A percentile compares a stretch with the other conserved stretches of the same genome.
These are phyloP conservation scores for Chlorodrepanis virens DNA, from an alignment of 2,113 vertebrate species.

Conservation along the genomic window DNA sequence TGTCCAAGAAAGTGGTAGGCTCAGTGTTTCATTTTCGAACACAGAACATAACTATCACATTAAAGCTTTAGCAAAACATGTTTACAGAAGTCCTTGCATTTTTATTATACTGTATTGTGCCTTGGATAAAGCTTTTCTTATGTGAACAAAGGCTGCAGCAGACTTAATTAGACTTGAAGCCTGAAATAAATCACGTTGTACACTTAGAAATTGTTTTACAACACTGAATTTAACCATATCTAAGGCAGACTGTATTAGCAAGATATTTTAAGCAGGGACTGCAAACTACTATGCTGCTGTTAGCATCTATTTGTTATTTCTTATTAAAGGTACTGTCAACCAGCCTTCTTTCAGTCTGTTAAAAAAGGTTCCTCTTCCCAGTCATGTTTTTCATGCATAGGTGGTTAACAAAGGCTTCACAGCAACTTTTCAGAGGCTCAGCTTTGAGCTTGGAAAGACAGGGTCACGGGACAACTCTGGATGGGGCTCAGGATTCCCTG, in stretches of 20 bases:
- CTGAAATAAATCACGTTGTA: neutral
- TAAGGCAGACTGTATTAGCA: neutral
- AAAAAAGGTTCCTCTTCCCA: neutral
- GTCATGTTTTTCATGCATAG: neutral
- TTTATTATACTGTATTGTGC: neutral
- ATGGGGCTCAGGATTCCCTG: rapidly evolving
- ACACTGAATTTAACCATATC: neutral
- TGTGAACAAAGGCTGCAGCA: neutral
- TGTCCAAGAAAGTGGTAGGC: neutral
- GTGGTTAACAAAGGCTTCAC: neutral
- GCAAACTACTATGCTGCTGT: neutral
- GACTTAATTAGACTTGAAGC: neutral
- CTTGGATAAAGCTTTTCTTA: neutral
- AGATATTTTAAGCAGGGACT: neutral
- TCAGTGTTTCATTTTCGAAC: neutral
- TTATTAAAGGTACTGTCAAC: neutral
- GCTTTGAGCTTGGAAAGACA: neutral
- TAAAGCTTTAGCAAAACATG: neutral
- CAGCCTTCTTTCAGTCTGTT: neutral
- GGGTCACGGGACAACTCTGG: rapidly evolving
- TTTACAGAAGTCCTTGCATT: neutral
- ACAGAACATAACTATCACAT: neutral
- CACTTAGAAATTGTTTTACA: neutral
- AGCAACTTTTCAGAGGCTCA: neutral
- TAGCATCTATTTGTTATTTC: neutral